Conservation (phyloP, 2,113 vertebrate species). For the Bubo scandiacus region DNA sequence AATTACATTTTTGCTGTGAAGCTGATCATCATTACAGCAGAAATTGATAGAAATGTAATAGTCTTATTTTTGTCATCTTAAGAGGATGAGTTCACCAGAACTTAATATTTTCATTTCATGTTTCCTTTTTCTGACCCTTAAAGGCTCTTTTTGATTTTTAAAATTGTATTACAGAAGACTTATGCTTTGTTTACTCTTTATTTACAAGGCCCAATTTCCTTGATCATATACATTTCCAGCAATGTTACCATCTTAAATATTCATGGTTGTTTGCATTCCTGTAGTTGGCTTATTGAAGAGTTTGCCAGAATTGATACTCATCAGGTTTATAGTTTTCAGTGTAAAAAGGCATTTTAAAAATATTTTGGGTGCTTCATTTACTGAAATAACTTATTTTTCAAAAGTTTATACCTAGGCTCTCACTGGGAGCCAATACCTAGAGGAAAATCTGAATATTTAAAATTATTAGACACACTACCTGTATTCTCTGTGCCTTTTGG, state of each 20-base stretch:
- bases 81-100: background rate
- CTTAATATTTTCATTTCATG: background rate
- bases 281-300: background rate
- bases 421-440: background rate
- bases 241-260: background rate
- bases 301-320: background rate
- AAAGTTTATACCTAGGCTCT: background rate
- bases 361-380: background rate
- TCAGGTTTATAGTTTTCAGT: background rate
- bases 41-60: background rate
- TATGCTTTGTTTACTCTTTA: background rate
- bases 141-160: background rate
- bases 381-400: background rate
- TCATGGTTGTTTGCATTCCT: background rate
- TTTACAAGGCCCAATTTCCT: background rate
- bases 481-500: background rate
- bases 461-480: background rate
- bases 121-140: background rate
- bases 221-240: background rate
- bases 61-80: background rate
- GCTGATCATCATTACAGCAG: background rate
- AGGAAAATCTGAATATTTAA: background rate
- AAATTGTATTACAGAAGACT: background rate
- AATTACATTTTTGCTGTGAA: background rate
- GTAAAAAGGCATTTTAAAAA: background rate